Base-by-base conservation (phyloP, 2,113 vertebrate genomes). In the Puntigrus tetrazona region DNA sequence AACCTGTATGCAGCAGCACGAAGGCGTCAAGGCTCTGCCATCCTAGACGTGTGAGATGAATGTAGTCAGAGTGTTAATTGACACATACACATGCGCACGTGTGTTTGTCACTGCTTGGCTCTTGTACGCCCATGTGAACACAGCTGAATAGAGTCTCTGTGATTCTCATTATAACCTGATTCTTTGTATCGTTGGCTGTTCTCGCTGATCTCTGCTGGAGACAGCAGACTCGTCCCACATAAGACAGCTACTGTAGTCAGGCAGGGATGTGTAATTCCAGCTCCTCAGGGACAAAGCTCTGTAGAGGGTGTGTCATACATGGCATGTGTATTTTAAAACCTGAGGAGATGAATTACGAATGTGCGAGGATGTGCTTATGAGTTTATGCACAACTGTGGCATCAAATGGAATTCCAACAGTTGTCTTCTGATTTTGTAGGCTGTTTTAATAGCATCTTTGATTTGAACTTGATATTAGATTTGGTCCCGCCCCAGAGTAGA, bases 51-150 rank as follows among this genome's bases (percentile, higher is more conserved):
- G 72, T 1, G 72, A 50, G n/a, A 10, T 9, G 63, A 72, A 69
- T 61, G 36, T 57, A 52, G 69, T 61, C 3, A 1, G 69, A 47
- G 41, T 84, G 69, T 75, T 82, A 61, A 55, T 73, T 74, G 69
- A 22, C 27, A 14, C 18, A 1, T 14, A 59, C n/a, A 25, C 29
- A 31, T 4, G 27, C 29, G 9, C 31, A 38, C 5, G 3, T 36
- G 20, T 61, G 29, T 70, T 38, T 77, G 25, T 27, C 41, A 55
- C 47, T 57, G 31, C 47, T 77, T 36, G 8, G 27, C 69, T 74
- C 78, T 74, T 47, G 25, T 57, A 81, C 22, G 61, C 52, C 55
- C 36, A 76, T 52, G 5, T 70, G 80, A n/a, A 65, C n/a, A 31
- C 7, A n/a, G 31, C 50, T 57, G 6, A 75, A 83, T 29, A n/a